phyloP scores from a whole-genome alignment of 1,140 invertebrate species.

The Teleopsis dalmanni region DNA sequence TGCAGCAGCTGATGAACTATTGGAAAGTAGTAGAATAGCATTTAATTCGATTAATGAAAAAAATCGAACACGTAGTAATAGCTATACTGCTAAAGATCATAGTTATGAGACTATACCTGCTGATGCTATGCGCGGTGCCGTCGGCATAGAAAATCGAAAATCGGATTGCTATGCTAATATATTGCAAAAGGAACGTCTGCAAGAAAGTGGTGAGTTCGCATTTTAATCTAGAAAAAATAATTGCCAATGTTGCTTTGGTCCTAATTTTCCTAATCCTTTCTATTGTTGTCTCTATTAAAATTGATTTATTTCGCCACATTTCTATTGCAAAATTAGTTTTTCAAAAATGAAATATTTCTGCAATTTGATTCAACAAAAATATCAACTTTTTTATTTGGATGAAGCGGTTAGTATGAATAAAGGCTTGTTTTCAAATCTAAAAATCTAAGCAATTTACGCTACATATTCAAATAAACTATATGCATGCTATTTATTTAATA shows the following conservation, averaged over 20 bases:
- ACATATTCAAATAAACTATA: too few relatives aligned
- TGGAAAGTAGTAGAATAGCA: conserved; percentile 19
- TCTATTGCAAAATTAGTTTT: conserved; percentile 21
- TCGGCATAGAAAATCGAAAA: conserved; percentile 40
- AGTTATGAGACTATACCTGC: conserved; percentile 56
- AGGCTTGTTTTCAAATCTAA: conserved; percentile 1
- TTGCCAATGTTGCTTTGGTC: conserved; percentile 17
- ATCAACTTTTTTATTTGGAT: conserved; percentile 38
- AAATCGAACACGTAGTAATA: conserved; percentile 31
- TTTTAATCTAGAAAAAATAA: conserved; percentile 12
- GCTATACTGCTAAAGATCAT: conserved; percentile 47
- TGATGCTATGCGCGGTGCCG: conserved; percentile 28
- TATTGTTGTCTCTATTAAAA: too few relatives aligned
- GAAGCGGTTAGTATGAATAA: conserved; percentile 34
- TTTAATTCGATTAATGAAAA: conserved; percentile 19
- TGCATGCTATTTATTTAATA: too few relatives aligned
- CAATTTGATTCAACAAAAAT: conserved; percentile 31
- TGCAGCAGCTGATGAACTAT: conserved; percentile 22
- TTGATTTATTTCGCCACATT: background rate
- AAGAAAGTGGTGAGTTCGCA: conserved; percentile 27
- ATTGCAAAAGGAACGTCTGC: conserved; percentile 33
- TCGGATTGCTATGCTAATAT: conserved; percentile 40
- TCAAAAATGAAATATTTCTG: conserved; percentile 38
- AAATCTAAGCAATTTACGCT: too few relatives aligned
- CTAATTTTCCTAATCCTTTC: too few relatives aligned